These are phyloP conservation scores for Drosophila meridiana DNA, from an alignment of 2,888 invertebrate species.

Conservation along the genomic window DNA sequence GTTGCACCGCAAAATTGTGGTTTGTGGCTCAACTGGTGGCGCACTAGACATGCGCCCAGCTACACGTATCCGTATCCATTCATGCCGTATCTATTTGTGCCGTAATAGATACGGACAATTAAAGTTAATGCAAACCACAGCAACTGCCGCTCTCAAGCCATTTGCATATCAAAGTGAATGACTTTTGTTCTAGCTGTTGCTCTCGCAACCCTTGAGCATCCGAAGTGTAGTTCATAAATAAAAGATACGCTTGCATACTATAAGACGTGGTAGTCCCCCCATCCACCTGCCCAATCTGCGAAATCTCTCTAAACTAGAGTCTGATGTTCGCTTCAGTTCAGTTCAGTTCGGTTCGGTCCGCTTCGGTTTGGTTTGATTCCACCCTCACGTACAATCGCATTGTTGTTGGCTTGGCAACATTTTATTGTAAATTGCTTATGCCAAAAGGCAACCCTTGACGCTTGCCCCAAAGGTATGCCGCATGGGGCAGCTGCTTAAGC, in stretches of 20 bases:
- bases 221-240: constrained; percentile 66
- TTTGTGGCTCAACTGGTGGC: constrained; percentile 2
- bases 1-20: constrained; percentile 7
- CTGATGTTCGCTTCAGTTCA: not conserved
- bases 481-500: constrained; percentile 39
- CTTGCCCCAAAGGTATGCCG: constrained; percentile 63
- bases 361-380: constrained; percentile 3
- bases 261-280: not conserved
- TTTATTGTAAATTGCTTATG: constrained; percentile 80
- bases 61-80: not conserved
- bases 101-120: constrained; percentile 11
- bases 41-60: not conserved
- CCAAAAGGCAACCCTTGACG: constrained; percentile 54
- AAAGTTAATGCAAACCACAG: constrained; percentile 13
- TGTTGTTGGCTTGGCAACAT: constrained; percentile 65
- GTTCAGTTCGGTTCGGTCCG: not conserved
- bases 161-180: constrained; percentile 65
- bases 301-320: not conserved
- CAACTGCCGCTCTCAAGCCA: not conserved
- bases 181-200: constrained; percentile 30
- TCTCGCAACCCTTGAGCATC: constrained; percentile 49
- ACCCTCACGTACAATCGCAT: constrained; percentile 48
- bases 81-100: not conserved
- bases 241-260: constrained; percentile 64
- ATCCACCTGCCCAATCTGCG: not conserved